A percentile compares a stretch with the other conserved stretches of the same genome.
Evolutionary conservation across 2,888 invertebrate species (phyloP).

Genomic region (Acleris holmiana): DNA sequence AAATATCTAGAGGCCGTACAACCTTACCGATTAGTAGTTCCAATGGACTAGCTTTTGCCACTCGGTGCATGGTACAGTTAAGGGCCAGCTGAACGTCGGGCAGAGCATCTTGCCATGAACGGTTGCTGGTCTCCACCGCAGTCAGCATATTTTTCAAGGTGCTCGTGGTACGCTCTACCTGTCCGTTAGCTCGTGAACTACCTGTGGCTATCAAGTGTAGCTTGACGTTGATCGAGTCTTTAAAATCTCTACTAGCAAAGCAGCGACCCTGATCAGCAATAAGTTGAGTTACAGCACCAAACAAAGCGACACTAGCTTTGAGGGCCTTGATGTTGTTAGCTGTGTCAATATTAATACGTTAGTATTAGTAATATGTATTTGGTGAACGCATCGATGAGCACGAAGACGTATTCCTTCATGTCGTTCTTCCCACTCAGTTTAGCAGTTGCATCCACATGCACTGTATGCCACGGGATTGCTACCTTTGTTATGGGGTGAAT

Average conservation of each 20-base stretch:
- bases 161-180: constrained; percentile 29
- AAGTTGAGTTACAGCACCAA: constrained; percentile 16
- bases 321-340: not conserved
- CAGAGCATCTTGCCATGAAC: constrained; percentile 19
- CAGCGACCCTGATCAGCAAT: constrained; percentile 25
- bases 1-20: not conserved
- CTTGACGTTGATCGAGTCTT: constrained; percentile 1
- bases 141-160: constrained; percentile 25
- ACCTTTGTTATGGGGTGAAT: constrained; percentile 53
- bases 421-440: constrained; percentile 46
- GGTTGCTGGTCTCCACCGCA: not conserved
- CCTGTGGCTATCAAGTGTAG: constrained; percentile 17
- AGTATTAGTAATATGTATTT: not conserved
- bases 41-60: constrained; percentile 8
- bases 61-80: constrained; percentile 17
- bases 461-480: constrained; percentile 46
- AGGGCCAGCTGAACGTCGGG: constrained; percentile 17
- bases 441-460: constrained; percentile 48
- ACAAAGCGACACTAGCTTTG: not conserved
- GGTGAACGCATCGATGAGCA: not conserved
- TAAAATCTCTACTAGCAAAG: constrained; percentile 16
- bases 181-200: constrained; percentile 22
- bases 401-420: constrained; percentile 1
- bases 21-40: constrained; percentile 22
- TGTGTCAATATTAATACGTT: not conserved